phyloP scores from a whole-genome alignment of 2,113 vertebrate species.

The Rostratula benghalensis region DNA sequence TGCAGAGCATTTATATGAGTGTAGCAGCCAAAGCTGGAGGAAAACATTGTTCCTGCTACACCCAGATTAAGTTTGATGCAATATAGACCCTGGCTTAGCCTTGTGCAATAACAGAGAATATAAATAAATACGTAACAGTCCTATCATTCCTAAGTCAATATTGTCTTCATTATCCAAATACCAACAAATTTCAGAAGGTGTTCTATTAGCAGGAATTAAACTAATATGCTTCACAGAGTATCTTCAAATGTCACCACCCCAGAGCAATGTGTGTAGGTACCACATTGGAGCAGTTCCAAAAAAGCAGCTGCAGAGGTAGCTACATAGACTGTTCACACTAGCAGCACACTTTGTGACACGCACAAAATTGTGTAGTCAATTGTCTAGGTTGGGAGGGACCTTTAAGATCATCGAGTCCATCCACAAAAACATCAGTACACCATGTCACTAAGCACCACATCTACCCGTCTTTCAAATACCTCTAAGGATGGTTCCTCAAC shows the following conservation, averaged over 20 bases:
- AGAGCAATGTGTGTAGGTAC: background rate
- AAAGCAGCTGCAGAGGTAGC: background rate
- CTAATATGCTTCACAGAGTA: background rate
- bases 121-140: background rate
- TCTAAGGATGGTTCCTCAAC: too few relatives aligned
- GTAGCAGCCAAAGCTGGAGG: background rate
- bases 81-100: background rate
- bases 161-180: background rate
- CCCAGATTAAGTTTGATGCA: background rate
- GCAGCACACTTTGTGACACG: rapidly evolving
- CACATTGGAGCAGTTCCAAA: background rate
- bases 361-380: rapidly evolving
- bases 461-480: too few relatives aligned
- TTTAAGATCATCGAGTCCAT: too few relatives aligned
- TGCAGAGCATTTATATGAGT: background rate
- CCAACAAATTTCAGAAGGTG: background rate
- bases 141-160: background rate
- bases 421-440: too few relatives aligned
- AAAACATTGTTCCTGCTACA: background rate
- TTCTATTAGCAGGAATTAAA: background rate
- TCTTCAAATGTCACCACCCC: background rate
- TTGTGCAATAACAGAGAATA: background rate
- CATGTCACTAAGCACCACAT: too few relatives aligned
- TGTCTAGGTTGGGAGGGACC: too few relatives aligned
- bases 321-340: rapidly evolving